These are phyloP conservation scores for Pelobates fuscus DNA, from an alignment of 2,113 vertebrate species.

Conservation along the genomic window DNA sequence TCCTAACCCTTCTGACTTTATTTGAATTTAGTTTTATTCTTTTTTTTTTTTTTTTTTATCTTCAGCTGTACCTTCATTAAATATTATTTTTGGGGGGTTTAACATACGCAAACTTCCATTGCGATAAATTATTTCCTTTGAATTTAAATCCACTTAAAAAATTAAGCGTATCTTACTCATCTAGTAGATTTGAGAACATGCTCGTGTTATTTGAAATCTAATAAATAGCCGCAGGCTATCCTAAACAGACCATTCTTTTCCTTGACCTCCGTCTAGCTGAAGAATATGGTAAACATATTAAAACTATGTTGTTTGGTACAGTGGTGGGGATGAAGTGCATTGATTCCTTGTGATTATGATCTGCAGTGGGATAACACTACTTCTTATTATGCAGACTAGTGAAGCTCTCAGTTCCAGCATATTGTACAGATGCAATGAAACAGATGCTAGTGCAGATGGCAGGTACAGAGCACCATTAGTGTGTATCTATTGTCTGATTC, in stretches of 20 bases:
- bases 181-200: slow-evolving; percentile 69
- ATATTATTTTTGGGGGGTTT: slow-evolving; percentile 48
- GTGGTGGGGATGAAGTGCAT: slow-evolving; percentile 98
- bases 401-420: slow-evolving; percentile 95
- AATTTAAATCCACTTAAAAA: slow-evolving; percentile 31
- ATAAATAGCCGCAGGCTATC: slow-evolving; percentile 73
- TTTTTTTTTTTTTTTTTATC: slow-evolving; percentile 1
- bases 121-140: slow-evolving; percentile 44
- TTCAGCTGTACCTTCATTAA: slow-evolving; percentile 42
- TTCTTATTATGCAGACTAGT: slow-evolving; percentile 99
- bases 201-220: slow-evolving; percentile 64
- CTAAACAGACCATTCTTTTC: slow-evolving; percentile 74
- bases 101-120: neutral
- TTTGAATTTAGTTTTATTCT: slow-evolving; percentile 26
- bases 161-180: slow-evolving; percentile 40
- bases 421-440: slow-evolving; percentile 99
- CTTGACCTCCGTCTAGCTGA: slow-evolving; percentile 78
- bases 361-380: slow-evolving; percentile 97
- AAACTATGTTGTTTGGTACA: slow-evolving; percentile 77
- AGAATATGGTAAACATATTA: slow-evolving; percentile 71
- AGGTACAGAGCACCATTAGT: slow-evolving; percentile 99
- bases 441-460: slow-evolving; percentile 99
- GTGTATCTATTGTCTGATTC: slow-evolving; percentile 99
- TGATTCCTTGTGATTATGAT: slow-evolving; percentile 98
- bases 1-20: neutral